phyloP scores from a whole-genome alignment of 30 jellyfish, hydroid and myxozoan species.

The Hydractinia echinata region DNA sequence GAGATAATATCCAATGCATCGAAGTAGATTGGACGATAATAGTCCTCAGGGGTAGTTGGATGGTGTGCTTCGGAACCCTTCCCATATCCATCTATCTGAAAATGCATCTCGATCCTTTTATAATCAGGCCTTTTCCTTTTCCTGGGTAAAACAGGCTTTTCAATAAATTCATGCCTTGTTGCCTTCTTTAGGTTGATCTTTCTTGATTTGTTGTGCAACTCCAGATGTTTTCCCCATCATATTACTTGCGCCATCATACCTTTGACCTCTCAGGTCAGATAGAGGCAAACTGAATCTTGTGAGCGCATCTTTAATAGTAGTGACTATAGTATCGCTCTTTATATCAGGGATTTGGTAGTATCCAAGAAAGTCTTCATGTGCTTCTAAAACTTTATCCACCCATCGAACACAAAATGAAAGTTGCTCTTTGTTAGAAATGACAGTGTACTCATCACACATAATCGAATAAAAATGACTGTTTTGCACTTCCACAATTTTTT shows the following conservation, averaged over 20 bases:
- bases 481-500: background rate
- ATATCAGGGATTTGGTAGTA: background rate
- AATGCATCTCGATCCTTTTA: too few species aligned
- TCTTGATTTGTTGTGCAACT: background rate
- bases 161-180: too few species aligned
- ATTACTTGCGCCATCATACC: background rate
- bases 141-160: too few species aligned
- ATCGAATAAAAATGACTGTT: background rate
- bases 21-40: too few species aligned
- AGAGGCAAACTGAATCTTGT: background rate
- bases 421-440: conserved; percentile 37
- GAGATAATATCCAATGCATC: too few species aligned
- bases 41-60: too few species aligned
- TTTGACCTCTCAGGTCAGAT: background rate
- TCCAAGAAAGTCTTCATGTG: background rate
- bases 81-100: too few species aligned
- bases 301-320: background rate
- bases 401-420: conserved; percentile 30
- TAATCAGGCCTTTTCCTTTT: too few species aligned
- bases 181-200: background rate
- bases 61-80: too few species aligned
- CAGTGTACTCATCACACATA: conserved; percentile 32
- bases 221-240: background rate
- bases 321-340: background rate
- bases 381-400: background rate